Evolutionary conservation across 2,113 vertebrate genomes (phyloP).

Genomic region (Gadus chalcogrammus): DNA sequence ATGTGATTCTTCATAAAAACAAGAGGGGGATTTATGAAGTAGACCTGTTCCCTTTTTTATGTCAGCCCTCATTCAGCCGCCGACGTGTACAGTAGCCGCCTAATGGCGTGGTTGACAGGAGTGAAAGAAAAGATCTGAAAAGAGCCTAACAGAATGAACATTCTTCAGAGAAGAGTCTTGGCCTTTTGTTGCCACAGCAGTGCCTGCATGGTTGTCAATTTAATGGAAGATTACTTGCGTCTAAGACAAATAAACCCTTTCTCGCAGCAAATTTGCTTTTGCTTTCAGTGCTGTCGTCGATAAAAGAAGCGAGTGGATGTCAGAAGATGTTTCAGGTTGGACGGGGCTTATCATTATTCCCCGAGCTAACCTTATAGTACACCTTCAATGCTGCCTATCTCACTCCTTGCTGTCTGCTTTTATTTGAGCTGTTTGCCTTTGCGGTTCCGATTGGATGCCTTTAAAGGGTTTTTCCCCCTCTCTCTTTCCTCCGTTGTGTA

Average conservation of each 20-base stretch:
- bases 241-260: slow-evolving; percentile 44
- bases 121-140: slow-evolving; percentile 17
- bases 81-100: no score
- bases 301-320: slow-evolving; percentile 31
- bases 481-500: slow-evolving; percentile 45
- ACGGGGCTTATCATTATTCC: not conserved
- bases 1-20: no score
- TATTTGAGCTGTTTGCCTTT: slow-evolving; percentile 43
- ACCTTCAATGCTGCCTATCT: slow-evolving; percentile 40
- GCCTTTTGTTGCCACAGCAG: slow-evolving; percentile 24
- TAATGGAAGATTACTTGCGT: slow-evolving; percentile 50
- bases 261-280: slow-evolving; percentile 45
- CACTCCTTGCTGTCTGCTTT: slow-evolving; percentile 33
- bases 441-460: slow-evolving; percentile 52
- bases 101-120: no score
- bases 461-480: slow-evolving; percentile 29
- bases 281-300: slow-evolving; percentile 44
- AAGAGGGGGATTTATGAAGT: no score
- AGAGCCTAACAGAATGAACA: not conserved
- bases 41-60: no score
- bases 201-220: slow-evolving; percentile 49
- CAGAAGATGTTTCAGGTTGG: not conserved
- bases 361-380: slow-evolving; percentile 38
- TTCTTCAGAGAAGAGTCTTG: no score
- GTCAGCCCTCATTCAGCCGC: no score